phyloP scores from a whole-genome alignment of 2,113 vertebrate species.

The Eudyptes chrysolophus region DNA sequence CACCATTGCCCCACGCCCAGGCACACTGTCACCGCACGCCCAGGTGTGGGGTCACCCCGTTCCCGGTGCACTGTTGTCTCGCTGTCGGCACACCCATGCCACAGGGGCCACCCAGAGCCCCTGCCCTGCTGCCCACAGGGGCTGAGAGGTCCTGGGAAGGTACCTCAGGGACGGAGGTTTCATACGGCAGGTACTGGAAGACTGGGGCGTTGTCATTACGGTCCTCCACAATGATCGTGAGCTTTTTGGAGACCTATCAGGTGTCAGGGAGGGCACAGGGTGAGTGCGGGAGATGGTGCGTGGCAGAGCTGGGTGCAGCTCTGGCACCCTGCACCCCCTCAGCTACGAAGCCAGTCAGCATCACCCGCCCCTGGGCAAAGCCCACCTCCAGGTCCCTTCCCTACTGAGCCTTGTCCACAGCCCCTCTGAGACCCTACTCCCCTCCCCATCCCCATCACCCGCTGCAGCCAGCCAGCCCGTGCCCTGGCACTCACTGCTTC shows the following conservation, averaged over 20 bases:
- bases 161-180: neutral
- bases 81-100: neutral
- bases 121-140: fast-evolving
- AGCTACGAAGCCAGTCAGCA: neutral
- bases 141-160: neutral
- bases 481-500: neutral
- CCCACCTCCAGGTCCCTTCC: neutral
- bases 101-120: neutral
- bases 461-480: neutral
- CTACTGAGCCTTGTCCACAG: fast-evolving
- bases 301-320: neutral
- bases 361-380: neutral
- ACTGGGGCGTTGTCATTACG: slow-evolving; percentile 29
- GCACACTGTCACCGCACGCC: fast-evolving
- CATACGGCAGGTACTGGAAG: neutral
- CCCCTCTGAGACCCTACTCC: neutral
- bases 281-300: neutral
- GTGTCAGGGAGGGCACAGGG: neutral
- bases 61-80: neutral
- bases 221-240: slow-evolving; percentile 33
- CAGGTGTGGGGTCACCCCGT: fast-evolving
- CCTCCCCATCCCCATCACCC: neutral
- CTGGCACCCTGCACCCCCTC: fast-evolving
- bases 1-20: fast-evolving
- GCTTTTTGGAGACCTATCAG: neutral